Conservation (phyloP, 2,113 vertebrate species). For the Ariopsis seemanni region DNA sequence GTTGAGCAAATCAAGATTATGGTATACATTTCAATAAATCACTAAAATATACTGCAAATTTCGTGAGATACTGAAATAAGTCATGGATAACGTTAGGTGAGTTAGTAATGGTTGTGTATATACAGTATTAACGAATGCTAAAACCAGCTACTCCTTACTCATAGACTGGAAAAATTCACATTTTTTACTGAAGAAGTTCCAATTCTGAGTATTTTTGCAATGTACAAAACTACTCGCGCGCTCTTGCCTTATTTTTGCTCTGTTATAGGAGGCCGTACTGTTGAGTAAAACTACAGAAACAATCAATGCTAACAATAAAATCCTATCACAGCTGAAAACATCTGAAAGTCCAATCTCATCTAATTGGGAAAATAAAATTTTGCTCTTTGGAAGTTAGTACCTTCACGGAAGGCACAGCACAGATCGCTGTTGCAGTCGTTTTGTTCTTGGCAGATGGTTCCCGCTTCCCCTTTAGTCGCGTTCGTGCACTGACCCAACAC, state of each 20-base stretch:
- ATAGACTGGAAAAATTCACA: neutral
- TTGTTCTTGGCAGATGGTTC: conserved; percentile 88
- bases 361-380: neutral
- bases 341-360: neutral
- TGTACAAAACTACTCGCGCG: neutral
- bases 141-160: neutral
- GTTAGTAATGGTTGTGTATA: neutral
- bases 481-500: conserved; percentile 85
- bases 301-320: neutral
- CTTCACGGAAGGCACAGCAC: conserved; percentile 89
- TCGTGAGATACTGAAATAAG: neutral
- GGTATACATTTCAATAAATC: neutral
- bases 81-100: neutral
- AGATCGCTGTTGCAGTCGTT: conserved; percentile 79
- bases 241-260: neutral
- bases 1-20: neutral
- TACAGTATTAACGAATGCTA: neutral
- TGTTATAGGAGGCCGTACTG: neutral
- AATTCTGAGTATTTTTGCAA: neutral
- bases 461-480: conserved; percentile 77
- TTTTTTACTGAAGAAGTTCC: neutral
- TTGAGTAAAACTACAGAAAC: neutral
- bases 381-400: conserved; percentile 62
- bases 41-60: neutral
- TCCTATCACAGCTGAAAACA: neutral